These are phyloP conservation scores for Coelopa pilipes DNA, from an alignment of 2,888 invertebrate species.

Conservation along the genomic window DNA sequence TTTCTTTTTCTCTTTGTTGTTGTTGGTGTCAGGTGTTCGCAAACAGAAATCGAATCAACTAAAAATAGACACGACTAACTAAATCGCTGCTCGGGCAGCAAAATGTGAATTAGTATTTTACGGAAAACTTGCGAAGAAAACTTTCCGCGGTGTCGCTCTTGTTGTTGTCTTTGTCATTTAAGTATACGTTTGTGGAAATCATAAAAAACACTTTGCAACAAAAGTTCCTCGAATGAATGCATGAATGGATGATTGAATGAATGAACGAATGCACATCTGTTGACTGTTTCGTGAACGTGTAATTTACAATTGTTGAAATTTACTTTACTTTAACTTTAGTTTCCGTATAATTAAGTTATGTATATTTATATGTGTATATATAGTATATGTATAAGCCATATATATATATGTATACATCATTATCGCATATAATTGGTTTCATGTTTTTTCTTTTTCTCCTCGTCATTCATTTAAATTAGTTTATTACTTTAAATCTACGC, in stretches of 20 bases:
- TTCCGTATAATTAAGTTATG: constrained; percentile 38
- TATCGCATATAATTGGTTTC: constrained; percentile 40
- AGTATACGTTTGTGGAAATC: too few relatives aligned
- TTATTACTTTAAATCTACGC: constrained; percentile 12
- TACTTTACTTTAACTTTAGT: constrained; percentile 30
- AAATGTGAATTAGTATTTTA: constrained; percentile 13
- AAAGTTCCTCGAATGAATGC: too few relatives aligned
- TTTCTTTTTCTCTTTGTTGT: neutral
- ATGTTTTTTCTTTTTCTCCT: constrained; percentile 24
- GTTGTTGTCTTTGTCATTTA: too few relatives aligned
- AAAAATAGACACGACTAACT: too few relatives aligned
- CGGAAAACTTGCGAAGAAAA: too few relatives aligned
- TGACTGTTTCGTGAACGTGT: neutral
- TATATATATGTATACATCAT: constrained; percentile 38
- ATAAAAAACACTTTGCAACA: too few relatives aligned
- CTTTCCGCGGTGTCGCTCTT: too few relatives aligned
- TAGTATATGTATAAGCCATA: constrained; percentile 39
- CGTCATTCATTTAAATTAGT: neutral
- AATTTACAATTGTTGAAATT: constrained; percentile 22
- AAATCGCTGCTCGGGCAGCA: constrained; percentile 9
- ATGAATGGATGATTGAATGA: too few relatives aligned
- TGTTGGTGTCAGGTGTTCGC: too few relatives aligned
- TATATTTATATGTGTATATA: constrained; percentile 36
- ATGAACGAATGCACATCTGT: too few relatives aligned
- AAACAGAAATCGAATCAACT: too few relatives aligned